Evolutionary conservation across 2,888 invertebrate species (phyloP).

Genomic region (Molanna angustata): DNA sequence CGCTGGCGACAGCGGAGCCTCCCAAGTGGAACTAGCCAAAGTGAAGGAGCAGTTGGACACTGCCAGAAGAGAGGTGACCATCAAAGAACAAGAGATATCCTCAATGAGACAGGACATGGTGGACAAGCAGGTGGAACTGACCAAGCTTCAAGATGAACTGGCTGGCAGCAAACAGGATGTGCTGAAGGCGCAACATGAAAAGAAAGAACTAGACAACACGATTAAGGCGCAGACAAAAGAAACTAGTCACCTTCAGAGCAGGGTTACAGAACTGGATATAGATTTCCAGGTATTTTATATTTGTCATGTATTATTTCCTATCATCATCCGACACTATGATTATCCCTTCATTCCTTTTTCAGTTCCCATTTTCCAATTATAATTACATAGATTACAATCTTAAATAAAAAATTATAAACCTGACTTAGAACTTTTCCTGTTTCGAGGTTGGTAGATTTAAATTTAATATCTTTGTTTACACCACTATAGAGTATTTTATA

Average conservation of each 20-base stretch:
- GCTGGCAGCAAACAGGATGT: conserved; percentile 47
- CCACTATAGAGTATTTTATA: too few relatives aligned
- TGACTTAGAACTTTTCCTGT: too few relatives aligned
- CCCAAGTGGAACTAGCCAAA: conserved; percentile 52
- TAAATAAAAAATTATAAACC: too few relatives aligned
- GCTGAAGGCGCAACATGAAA: conserved; percentile 50
- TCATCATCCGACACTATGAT: too few relatives aligned
- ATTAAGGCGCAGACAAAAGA: conserved; percentile 60
- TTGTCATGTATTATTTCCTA: too few relatives aligned
- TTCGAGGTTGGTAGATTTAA: too few relatives aligned
- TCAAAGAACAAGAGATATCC: conserved; percentile 45
- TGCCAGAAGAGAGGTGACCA: conserved; percentile 42
- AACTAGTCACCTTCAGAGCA: conserved; percentile 62
- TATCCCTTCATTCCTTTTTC: too few relatives aligned
- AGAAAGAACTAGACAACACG: conserved; percentile 63
- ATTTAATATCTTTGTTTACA: too few relatives aligned
- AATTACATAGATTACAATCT: too few relatives aligned
- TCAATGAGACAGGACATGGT: conserved; percentile 42
- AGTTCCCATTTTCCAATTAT: too few relatives aligned
- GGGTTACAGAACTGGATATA: conserved; percentile 58
- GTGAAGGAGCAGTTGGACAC: conserved; percentile 49
- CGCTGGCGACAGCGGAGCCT: conserved; percentile 44
- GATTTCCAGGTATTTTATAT: conserved; percentile 53
- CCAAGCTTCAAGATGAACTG: conserved; percentile 46
- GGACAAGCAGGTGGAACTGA: conserved; percentile 51